Conservation (phyloP, 1,140 invertebrate genomes). For the Listronotus bonariensis region DNA sequence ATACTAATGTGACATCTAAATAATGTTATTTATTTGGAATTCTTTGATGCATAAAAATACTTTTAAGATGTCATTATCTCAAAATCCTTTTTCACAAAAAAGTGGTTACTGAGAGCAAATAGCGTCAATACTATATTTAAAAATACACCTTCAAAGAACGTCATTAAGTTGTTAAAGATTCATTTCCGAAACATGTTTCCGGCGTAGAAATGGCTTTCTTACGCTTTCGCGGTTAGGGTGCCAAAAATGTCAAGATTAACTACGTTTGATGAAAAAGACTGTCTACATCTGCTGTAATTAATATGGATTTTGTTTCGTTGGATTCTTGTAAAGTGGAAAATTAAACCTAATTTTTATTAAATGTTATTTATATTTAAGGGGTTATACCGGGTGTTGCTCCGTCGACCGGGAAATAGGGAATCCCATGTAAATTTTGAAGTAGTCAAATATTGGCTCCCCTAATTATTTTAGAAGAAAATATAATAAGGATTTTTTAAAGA, state of each 20-base stretch:
- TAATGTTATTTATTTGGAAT: too few species aligned
- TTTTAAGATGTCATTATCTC: slow-evolving; percentile 5
- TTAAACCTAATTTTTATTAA: too few species aligned
- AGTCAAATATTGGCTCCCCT: too few species aligned
- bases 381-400: too few species aligned
- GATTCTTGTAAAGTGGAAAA: slow-evolving; percentile 20
- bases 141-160: slow-evolving; percentile 40
- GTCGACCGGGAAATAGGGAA: too few species aligned
- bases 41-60: background rate
- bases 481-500: too few species aligned
- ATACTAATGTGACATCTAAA: too few species aligned
- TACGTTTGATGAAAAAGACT: slow-evolving; percentile 29
- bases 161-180: slow-evolving; percentile 43
- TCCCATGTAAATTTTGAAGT: too few species aligned
- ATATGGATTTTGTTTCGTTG: slow-evolving; percentile 12
- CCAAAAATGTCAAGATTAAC: slow-evolving; percentile 35
- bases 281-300: slow-evolving; percentile 30
- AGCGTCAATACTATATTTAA: slow-evolving; percentile 21
- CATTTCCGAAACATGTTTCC: slow-evolving; percentile 42
- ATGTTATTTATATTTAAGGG: too few species aligned
- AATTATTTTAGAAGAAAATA: too few species aligned
- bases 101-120: background rate
- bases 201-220: slow-evolving; percentile 20
- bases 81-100: background rate
- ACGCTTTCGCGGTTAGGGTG: slow-evolving; percentile 23